Evolutionary conservation across 2,113 vertebrate species (phyloP).

Genomic region (Pyxicephalus adspersus): DNA sequence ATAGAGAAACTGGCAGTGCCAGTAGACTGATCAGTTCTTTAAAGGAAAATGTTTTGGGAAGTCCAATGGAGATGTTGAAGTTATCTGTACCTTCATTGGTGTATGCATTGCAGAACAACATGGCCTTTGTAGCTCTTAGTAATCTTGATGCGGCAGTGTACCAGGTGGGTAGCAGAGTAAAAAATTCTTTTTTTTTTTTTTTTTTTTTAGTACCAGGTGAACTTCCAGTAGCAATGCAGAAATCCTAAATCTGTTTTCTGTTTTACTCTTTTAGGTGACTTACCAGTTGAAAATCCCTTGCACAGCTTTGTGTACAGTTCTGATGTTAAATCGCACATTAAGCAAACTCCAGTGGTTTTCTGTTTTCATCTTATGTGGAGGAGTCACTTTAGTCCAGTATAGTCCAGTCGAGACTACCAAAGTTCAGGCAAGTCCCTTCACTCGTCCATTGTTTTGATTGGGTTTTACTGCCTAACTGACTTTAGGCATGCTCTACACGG

Average conservation of each 20-base stretch:
- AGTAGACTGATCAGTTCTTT: slow-evolving; percentile 74
- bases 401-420: slow-evolving; percentile 85
- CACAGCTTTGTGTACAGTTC: slow-evolving; percentile 91
- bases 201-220: too few relatives aligned
- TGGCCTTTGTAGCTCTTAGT: slow-evolving; percentile 94
- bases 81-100: slow-evolving; percentile 92
- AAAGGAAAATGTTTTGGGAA: slow-evolving; percentile 81
- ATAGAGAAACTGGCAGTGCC: slow-evolving; percentile 86
- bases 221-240: too few relatives aligned
- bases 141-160: slow-evolving; percentile 96
- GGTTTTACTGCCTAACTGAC: too few relatives aligned
- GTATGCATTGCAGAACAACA: slow-evolving; percentile 96
- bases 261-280: slow-evolving; percentile 78
- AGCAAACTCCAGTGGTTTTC: slow-evolving; percentile 93
- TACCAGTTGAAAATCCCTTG: slow-evolving; percentile 98
- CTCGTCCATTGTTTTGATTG: background rate
- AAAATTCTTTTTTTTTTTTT: too few relatives aligned
- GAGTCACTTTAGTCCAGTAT: slow-evolving; percentile 92
- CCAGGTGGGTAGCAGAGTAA: slow-evolving; percentile 75
- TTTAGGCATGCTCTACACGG: too few relatives aligned
- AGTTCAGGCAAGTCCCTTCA: slow-evolving; percentile 80
- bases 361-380: slow-evolving; percentile 90
- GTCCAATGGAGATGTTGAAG: slow-evolving; percentile 87
- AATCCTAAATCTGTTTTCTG: background rate
- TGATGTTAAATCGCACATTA: slow-evolving; percentile 91